Conservation (phyloP, 92 coral and sea anemone genomes). For the Nematostella vectensis region DNA sequence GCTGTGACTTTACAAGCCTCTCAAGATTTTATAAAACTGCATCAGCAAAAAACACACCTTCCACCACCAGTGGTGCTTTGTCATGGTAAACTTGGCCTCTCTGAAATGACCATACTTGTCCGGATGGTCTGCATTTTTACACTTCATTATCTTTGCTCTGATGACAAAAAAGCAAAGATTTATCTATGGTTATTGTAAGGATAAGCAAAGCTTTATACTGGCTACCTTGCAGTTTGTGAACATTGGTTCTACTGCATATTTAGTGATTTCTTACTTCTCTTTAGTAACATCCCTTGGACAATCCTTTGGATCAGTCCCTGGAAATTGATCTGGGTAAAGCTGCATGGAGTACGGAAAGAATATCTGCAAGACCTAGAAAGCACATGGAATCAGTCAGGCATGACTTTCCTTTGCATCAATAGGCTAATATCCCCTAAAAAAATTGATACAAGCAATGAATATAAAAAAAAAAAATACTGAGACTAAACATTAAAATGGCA, state of each 20-base stretch:
- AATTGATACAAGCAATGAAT: no score
- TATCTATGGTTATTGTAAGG: no score
- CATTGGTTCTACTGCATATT: no score
- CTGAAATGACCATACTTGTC: conserved; percentile 96
- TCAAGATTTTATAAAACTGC: no score
- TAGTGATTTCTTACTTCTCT: conserved; percentile 38
- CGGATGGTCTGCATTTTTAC: conserved; percentile 86
- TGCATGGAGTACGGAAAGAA: conserved; percentile 86
- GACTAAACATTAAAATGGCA: no score
- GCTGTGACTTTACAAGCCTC: no score
- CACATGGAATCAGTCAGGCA: background rate
- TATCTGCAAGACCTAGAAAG: conserved; percentile 72
- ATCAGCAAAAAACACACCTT: conserved; percentile 39
- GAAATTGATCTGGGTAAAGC: conserved; percentile 82
- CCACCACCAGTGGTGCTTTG: conserved; percentile 99
- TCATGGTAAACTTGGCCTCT: conserved; percentile 85
- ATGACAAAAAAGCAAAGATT: background rate
- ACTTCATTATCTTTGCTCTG: conserved; percentile 53
- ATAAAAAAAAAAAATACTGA: no score
- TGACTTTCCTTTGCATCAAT: no score
- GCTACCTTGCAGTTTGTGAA: no score
- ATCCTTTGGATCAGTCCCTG: conserved; percentile 90
- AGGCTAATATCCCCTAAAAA: no score
- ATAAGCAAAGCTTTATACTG: no score
- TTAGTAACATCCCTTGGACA: conserved; percentile 71